These are phyloP conservation scores for Amblyopsis rosae DNA, from an alignment of 2,113 vertebrate species.

Conservation along the genomic window DNA sequence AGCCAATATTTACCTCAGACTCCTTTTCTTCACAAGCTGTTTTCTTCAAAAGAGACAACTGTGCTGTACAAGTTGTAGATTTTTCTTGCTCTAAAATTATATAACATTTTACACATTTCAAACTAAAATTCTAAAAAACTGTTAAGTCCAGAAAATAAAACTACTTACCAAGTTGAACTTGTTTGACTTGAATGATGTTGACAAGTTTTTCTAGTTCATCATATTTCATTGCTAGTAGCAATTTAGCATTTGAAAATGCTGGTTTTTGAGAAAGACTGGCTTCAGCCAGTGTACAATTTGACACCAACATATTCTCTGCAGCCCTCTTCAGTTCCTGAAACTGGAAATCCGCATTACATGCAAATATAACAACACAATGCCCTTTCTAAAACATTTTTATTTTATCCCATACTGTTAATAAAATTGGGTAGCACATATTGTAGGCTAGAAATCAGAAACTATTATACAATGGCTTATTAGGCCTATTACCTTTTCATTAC, in stretches of 20 bases:
- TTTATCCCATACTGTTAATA: too few relatives aligned
- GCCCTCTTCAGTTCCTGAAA: slow-evolving; percentile 46
- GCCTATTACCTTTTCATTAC: slow-evolving; percentile 50
- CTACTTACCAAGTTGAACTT: slow-evolving; percentile 50
- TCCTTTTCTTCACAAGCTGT: slow-evolving; percentile 33
- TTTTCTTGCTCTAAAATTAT: slow-evolving; percentile 20
- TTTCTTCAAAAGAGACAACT: slow-evolving; percentile 36
- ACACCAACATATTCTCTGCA: slow-evolving; percentile 29
- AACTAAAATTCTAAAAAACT: too few relatives aligned
- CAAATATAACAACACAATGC: too few relatives aligned
- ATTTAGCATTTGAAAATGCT: slow-evolving; percentile 41
- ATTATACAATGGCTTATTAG: too few relatives aligned
- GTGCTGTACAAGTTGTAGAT: slow-evolving; percentile 22
- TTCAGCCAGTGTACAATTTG: slow-evolving; percentile 56
- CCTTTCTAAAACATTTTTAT: too few relatives aligned
- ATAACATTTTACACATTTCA: too few relatives aligned
- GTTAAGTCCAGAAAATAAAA: neutral
- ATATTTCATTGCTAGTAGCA: slow-evolving; percentile 54
- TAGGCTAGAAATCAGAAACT: too few relatives aligned
- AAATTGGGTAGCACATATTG: too few relatives aligned
- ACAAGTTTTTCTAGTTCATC: slow-evolving; percentile 43
- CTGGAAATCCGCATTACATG: slow-evolving; percentile 24
- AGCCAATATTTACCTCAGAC: slow-evolving; percentile 39
- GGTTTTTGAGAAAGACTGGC: slow-evolving; percentile 46
- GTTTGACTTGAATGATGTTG: slow-evolving; percentile 47